These are phyloP conservation scores for Pissodes strobi DNA, from an alignment of 1,140 invertebrate genomes.

Conservation along the genomic window DNA sequence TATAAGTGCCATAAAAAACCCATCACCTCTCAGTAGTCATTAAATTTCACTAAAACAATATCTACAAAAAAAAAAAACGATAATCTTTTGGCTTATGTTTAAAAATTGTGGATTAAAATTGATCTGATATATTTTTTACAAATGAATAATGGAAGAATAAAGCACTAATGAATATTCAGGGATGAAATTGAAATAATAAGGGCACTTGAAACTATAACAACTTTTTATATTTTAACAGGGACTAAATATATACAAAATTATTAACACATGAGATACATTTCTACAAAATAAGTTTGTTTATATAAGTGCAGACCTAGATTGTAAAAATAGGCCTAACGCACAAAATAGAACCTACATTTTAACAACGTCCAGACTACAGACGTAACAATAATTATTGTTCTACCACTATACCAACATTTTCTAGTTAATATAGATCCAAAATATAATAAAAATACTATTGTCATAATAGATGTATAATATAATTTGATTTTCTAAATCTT, in stretches of 20 bases:
- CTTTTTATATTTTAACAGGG: slow-evolving; percentile 38
- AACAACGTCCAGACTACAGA: slow-evolving; percentile 44
- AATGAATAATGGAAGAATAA: too few species aligned
- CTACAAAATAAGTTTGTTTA: slow-evolving; percentile 38
- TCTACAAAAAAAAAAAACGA: too few species aligned
- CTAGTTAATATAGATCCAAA: slow-evolving; percentile 46
- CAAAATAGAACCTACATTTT: slow-evolving; percentile 22
- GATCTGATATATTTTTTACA: too few species aligned
- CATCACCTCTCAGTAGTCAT: slow-evolving; percentile 11
- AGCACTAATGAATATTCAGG: too few species aligned
- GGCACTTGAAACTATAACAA: slow-evolving; percentile 39
- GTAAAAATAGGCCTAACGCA: slow-evolving; percentile 36
- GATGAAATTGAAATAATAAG: slow-evolving; percentile 37
- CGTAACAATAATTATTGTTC: slow-evolving; percentile 50
- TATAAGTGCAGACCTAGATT: slow-evolving; percentile 38
- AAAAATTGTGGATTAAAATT: too few species aligned
- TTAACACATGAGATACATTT: slow-evolving; percentile 41
- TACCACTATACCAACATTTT: slow-evolving; percentile 47
- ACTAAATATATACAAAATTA: slow-evolving; percentile 40
- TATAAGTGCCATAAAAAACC: slow-evolving; percentile 13
- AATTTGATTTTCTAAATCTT: slow-evolving; percentile 42
- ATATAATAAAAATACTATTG: slow-evolving; percentile 53
- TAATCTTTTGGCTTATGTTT: too few species aligned
- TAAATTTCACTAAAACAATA: slow-evolving; percentile 4
- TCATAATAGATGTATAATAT: slow-evolving; percentile 47